These are phyloP conservation scores for Myioborus melanocephalus DNA, from an alignment of 2,797 vertebrate genomes.

Conservation along the genomic window DNA sequence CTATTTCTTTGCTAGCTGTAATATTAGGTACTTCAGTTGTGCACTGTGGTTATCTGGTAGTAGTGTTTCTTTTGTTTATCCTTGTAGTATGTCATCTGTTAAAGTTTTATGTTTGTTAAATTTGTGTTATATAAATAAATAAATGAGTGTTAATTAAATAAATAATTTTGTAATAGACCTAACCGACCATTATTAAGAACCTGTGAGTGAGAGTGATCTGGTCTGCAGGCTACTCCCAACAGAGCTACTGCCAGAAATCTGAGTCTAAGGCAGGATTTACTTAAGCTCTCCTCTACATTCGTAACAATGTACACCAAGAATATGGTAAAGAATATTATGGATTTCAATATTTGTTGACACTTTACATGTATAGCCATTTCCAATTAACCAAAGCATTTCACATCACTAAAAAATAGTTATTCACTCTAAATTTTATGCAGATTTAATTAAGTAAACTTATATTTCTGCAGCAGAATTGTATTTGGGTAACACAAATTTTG, in stretches of 20 bases:
- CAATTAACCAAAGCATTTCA: not conserved
- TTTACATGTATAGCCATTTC: not conserved
- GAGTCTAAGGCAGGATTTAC: not conserved
- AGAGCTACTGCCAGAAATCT: not conserved
- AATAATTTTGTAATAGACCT: not conserved
- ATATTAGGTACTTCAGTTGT: not conserved
- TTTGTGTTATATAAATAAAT: not conserved
- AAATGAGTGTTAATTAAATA: not conserved
- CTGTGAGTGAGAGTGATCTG: accelerated
- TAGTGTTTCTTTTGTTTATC: not conserved
- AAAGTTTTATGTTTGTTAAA: not conserved
- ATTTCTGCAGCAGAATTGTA: not conserved
- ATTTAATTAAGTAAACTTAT: not conserved
- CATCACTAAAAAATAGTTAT: not conserved
- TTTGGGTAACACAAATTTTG: not conserved
- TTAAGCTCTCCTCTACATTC: not conserved
- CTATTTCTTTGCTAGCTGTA: not conserved
- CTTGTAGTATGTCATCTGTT: not conserved
- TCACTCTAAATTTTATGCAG: not conserved
- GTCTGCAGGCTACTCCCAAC: not conserved
- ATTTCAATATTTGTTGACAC: not conserved
- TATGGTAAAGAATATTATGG: not conserved
- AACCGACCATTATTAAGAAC: not conserved
- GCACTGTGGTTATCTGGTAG: not conserved
- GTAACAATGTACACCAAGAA: not conserved